phyloP scores from a whole-genome alignment of 2,113 vertebrate genomes.

The Hyperoodon ampullatus region DNA sequence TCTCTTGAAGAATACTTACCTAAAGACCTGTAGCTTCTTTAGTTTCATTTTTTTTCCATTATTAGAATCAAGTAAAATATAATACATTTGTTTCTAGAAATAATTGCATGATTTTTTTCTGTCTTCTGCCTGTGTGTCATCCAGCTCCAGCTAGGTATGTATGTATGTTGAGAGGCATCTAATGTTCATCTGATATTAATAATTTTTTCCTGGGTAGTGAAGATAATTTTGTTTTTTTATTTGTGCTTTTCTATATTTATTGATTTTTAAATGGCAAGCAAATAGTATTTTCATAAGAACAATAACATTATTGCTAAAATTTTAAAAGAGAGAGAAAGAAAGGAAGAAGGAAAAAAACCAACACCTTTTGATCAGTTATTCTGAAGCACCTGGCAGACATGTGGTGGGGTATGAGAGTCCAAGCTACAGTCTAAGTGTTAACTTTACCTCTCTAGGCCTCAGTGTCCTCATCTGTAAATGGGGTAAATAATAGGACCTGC shows the following conservation, averaged over 20 bases:
- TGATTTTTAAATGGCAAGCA: conserved; percentile 27
- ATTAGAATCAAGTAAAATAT: conserved; percentile 23
- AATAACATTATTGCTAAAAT: neutral
- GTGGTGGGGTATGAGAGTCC: neutral
- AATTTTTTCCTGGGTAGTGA: neutral
- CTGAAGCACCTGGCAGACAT: neutral
- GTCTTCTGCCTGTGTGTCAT: neutral
- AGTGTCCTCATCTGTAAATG: neutral
- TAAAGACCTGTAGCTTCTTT: neutral
- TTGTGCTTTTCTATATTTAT: neutral
- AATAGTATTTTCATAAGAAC: neutral
- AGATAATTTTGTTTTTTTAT: conserved; percentile 1
- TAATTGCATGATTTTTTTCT: neutral
- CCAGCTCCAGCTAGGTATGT: neutral
- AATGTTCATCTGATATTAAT: neutral
- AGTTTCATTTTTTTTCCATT: neutral
- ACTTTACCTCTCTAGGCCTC: neutral
- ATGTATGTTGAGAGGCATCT: neutral
- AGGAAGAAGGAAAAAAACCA: neutral
- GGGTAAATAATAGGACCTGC: neutral
- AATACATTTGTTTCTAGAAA: neutral
- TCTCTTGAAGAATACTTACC: neutral
- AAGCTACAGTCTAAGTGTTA: neutral
- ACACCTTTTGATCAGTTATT: neutral
- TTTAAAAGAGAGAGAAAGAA: neutral